phyloP scores from a whole-genome alignment of 2,888 invertebrate species.

The Nasonovia ribisnigri region DNA sequence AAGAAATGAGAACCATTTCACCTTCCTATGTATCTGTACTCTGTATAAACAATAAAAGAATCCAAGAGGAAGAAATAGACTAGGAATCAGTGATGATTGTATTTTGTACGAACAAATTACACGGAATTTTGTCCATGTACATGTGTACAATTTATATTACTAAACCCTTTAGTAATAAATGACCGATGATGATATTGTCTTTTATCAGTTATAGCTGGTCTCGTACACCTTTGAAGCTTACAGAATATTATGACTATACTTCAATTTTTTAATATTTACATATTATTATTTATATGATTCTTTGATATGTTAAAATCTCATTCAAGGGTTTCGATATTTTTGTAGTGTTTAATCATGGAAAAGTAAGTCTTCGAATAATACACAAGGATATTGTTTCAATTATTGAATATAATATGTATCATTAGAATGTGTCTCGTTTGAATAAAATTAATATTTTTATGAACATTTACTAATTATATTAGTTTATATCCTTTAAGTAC shows the following conservation, averaged over 20 bases:
- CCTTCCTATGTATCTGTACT: background rate
- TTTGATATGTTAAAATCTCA: background rate
- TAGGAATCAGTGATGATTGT: slow-evolving; percentile 29
- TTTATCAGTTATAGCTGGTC: background rate
- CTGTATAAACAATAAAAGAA: slow-evolving; percentile 24
- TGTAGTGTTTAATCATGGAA: background rate
- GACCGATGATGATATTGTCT: background rate
- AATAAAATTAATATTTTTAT: background rate
- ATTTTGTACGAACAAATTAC: slow-evolving; percentile 30
- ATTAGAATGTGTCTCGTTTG: background rate
- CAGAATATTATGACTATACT: background rate
- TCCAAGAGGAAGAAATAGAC: background rate
- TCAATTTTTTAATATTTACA: background rate
- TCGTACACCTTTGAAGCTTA: background rate
- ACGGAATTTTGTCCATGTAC: background rate
- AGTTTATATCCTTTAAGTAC: background rate
- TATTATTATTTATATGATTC: background rate
- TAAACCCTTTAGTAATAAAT: background rate
- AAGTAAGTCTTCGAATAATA: background rate
- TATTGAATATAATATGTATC: background rate
- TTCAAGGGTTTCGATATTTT: background rate
- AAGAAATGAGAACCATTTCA: slow-evolving; percentile 51
- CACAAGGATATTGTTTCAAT: background rate
- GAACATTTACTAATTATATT: background rate
- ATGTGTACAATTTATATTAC: background rate